Evolutionary conservation across 2,113 vertebrate genomes (phyloP), one percentile per base, ranked within the genome.

Genomic region (Antennarius striatus): DNA sequence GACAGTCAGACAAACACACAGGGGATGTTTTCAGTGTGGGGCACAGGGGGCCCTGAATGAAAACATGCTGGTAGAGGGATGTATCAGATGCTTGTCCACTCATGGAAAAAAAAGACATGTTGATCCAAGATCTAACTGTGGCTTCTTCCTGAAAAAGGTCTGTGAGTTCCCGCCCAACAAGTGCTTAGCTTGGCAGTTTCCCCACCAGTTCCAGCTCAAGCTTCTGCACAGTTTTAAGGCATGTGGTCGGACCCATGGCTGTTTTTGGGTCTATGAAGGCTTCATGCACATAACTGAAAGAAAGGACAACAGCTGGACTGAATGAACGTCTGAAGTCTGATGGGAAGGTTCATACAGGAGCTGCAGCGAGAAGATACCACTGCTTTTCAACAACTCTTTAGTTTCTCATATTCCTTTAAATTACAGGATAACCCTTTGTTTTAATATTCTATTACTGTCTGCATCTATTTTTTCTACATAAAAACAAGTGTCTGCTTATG

Each of bases 1-100:
- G 52, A 39, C 56, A 65, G 45, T 17, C 30, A 62, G 40, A 53
- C 49, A 72, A 54, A 60, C n/a, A 62, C 32, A 80, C 22, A 79
- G 61, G 58, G 75, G 72, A 75, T 87, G 84, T 85, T 88, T 73
- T 70, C 81, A 56, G 68, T 68, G 73, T 47, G 57, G 69, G 70
- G 69, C 64, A 63, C 69, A 50, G 28, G 66, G 79, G 77, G 66
- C 67, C 56, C 74, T 84, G 80, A 87, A 87, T 74, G 45, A 89
- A 85, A 89, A 89, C 84, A 89, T 76, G 80, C 74, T 49, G 83
- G 79, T 82, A 40, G 57, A 79, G 68, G 51, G 65, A 85, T 77
- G 75, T 63, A 81, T 85, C 85, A 79, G 80, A 83, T 79, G 80
- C 75, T 86, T 88, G 80, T 79, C 71, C 63, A 67, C 57, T 79